A percentile compares a stretch with the other conserved stretches of the same genome.
Conservation (phyloP, 2,888 invertebrate species). For the Allygus modestus region DNA sequence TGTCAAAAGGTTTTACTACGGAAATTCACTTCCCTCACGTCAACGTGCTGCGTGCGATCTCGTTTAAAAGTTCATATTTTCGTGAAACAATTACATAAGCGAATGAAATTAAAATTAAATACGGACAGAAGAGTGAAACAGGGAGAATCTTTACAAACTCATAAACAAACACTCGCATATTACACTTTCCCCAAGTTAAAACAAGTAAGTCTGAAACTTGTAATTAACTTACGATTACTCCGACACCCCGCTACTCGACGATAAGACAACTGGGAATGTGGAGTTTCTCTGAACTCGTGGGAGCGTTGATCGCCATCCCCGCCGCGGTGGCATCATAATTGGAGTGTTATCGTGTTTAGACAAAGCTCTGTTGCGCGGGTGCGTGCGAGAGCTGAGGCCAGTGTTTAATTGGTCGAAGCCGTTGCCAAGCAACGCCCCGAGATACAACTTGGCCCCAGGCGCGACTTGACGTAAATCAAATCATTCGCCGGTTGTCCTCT, state of each 20-base stretch:
- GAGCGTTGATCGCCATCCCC: background rate
- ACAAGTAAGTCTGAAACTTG: background rate
- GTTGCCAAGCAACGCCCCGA: constrained; percentile 36
- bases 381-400: background rate
- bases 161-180: background rate
- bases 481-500: constrained; percentile 3
- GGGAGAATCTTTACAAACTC: background rate
- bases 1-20: too few species aligned
- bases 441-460: constrained; percentile 28
- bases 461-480: constrained; percentile 20
- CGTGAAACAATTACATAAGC: too few species aligned
- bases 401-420: constrained; percentile 30
- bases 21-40: too few species aligned
- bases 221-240: constrained; percentile 1
- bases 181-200: background rate
- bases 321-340: background rate
- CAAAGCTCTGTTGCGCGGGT: background rate
- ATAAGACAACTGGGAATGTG: background rate
- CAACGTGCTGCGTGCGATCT: too few species aligned
- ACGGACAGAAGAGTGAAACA: background rate
- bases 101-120: too few species aligned
- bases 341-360: constrained; percentile 33
- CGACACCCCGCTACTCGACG: background rate
- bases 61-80: too few species aligned
- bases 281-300: background rate